Conservation (phyloP, 2,113 vertebrate genomes). For the Arvicanthis niloticus region DNA sequence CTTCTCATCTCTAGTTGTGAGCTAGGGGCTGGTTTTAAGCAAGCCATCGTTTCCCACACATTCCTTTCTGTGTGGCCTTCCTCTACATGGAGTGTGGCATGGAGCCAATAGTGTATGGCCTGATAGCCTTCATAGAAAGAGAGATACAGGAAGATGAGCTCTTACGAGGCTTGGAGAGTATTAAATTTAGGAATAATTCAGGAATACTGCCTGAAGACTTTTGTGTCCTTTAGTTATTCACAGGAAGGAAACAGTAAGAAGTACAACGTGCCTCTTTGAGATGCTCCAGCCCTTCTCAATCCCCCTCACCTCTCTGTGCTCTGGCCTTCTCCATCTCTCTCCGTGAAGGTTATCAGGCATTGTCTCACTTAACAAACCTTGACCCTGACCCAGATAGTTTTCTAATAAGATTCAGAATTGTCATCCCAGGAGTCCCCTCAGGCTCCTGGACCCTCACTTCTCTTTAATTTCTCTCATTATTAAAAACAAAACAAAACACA, state of each 20-base stretch:
- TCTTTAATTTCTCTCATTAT: background rate
- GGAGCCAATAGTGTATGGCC: background rate
- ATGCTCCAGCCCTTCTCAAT: background rate
- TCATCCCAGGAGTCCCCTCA: background rate
- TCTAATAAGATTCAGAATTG: too few species aligned
- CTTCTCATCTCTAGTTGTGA: constrained; percentile 34
- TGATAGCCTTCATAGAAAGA: too few species aligned
- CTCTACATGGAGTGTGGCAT: background rate
- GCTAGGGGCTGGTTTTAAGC: constrained; percentile 53
- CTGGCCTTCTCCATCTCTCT: background rate
- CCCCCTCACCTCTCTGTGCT: too few species aligned
- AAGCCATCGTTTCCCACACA: constrained; percentile 46
- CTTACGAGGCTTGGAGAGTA: background rate
- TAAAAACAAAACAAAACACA: background rate
- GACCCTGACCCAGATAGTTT: background rate
- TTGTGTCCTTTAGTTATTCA: background rate
- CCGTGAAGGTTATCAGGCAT: background rate
- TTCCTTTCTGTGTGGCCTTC: constrained; percentile 36
- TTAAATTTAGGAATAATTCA: constrained; percentile 18
- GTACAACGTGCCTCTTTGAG: background rate
- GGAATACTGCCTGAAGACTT: background rate
- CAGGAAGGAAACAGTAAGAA: background rate
- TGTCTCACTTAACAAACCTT: background rate
- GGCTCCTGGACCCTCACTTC: background rate
- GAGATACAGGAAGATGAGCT: background rate